Evolutionary conservation across 37 sponge, comb jelly and placozoan species (phyloP), one percentile per base, ranked within the genome.

Genomic region (Lycopodina hypogea): DNA sequence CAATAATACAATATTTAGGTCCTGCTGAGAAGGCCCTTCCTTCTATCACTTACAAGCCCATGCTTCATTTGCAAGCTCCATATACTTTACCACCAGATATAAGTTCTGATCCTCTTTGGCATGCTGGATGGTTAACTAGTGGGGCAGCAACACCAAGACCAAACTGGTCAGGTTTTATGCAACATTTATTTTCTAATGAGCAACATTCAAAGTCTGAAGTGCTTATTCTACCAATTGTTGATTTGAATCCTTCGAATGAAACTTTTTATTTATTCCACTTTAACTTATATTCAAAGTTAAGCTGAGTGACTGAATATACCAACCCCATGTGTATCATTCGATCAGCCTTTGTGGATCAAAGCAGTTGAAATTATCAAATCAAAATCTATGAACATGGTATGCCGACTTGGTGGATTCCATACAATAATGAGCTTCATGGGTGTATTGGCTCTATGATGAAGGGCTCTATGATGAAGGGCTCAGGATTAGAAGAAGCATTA

Each of bases 151-250:
- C n/a, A n/a, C n/a, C n/a, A n/a, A n/a, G 71, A 33, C 57, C 71
- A 80, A 80, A 51, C 39, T 80, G 84, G 84, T 75, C 75, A 36
- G 84, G 84, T 12, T 36, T 74, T 32, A 75, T 83, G 84, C 75
- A 74, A 71, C 75, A 64, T 72, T 15, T 58, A 7, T 63, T 34
- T 12, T 42, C 45, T n/a, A 75, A 32, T 75, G 77, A n/a, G n/a
- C n/a, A n/a, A n/a, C n/a, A n/a, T n/a, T n/a, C n/a, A n/a, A n/a
- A n/a, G n/a, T n/a, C n/a, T 34, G 50, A 58, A 24, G 74, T 82
- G 19, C 65, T 40, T 11, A 26, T 60, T 73, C 75, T 82, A 11
- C 83, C 83, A 35, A 73, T 82, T 18, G 60, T 82, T 61, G 77
- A 75, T 53, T 64, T 68, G 11, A 48, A 65, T 36, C 70, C 61